Conservation (phyloP, 2,888 invertebrate species). For the Caenorhabditis auriculariae region DNA sequence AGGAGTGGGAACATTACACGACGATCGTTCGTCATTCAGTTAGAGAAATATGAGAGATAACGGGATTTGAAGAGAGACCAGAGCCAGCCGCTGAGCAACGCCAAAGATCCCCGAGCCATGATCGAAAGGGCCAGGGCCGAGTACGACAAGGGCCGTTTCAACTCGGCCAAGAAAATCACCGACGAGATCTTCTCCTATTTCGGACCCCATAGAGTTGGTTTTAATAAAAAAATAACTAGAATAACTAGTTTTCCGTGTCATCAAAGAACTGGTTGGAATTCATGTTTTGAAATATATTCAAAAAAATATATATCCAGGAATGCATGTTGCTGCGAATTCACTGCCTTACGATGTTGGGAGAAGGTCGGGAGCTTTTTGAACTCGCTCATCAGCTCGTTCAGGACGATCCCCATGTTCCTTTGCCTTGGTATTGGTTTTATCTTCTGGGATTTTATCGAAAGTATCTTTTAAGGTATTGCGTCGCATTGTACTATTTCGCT, state of each 20-base stretch:
- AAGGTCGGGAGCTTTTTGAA: slow-evolving; percentile 11
- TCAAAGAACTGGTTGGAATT: background rate
- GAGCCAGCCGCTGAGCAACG: background rate
- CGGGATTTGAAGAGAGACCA: too few relatives aligned
- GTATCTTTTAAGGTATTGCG: slow-evolving; percentile 45
- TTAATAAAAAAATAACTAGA: background rate
- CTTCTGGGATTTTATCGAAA: background rate
- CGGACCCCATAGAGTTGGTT: slow-evolving; percentile 24
- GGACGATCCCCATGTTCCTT: slow-evolving; percentile 22
- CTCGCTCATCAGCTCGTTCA: slow-evolving; percentile 18
- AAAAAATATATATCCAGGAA: slow-evolving; percentile 12
- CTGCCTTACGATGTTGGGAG: slow-evolving; percentile 29
- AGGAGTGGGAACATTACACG: slow-evolving; percentile 19
- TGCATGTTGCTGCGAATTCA: slow-evolving; percentile 30
- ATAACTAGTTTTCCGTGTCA: background rate
- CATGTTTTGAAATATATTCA: too few relatives aligned
- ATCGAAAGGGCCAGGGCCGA: slow-evolving; percentile 30
- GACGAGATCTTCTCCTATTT: slow-evolving; percentile 37
- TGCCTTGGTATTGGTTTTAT: slow-evolving; percentile 11
- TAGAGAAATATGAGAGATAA: slow-evolving; percentile 15
- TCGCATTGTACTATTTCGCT: slow-evolving; percentile 58
- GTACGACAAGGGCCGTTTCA: slow-evolving; percentile 40
- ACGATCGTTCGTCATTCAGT: too few relatives aligned
- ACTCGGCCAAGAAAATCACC: slow-evolving; percentile 42
- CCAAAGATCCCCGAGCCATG: slow-evolving; percentile 13